Evolutionary conservation across 2,113 vertebrate species (phyloP).

Genomic region (Notothenia rossii): DNA sequence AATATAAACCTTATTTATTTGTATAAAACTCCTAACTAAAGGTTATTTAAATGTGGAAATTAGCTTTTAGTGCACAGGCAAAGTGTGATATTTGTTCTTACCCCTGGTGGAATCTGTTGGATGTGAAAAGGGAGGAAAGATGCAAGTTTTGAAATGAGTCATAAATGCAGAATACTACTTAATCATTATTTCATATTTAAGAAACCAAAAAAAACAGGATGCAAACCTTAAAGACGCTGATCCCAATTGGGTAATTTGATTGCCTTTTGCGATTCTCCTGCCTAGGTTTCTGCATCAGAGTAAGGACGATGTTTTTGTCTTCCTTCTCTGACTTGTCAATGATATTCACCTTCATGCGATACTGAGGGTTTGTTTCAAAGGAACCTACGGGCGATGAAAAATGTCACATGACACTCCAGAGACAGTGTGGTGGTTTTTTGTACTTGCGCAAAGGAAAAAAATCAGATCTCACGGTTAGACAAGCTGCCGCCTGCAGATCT

Average conservation of each 20-base stretch:
- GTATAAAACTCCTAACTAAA: too few relatives aligned
- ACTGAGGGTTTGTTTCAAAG: constrained; percentile 62
- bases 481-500: constrained; percentile 19
- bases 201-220: neutral
- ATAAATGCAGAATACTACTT: neutral
- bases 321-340: neutral
- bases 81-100: constrained; percentile 30
- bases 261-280: neutral
- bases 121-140: constrained; percentile 8
- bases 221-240: constrained; percentile 43
- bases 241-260: neutral
- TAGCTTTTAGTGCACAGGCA: neutral
- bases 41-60: neutral
- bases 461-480: neutral
- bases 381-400: neutral
- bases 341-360: constrained; percentile 45
- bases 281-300: constrained; percentile 60
- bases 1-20: neutral
- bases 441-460: neutral
- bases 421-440: neutral
- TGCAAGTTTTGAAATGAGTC: neutral
- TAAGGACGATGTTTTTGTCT: constrained; percentile 58
- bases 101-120: constrained; percentile 60
- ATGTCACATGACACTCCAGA: neutral
- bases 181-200: neutral